Evolutionary conservation across 2,113 vertebrate species (phyloP).

Genomic region (Regulus satrapa): DNA sequence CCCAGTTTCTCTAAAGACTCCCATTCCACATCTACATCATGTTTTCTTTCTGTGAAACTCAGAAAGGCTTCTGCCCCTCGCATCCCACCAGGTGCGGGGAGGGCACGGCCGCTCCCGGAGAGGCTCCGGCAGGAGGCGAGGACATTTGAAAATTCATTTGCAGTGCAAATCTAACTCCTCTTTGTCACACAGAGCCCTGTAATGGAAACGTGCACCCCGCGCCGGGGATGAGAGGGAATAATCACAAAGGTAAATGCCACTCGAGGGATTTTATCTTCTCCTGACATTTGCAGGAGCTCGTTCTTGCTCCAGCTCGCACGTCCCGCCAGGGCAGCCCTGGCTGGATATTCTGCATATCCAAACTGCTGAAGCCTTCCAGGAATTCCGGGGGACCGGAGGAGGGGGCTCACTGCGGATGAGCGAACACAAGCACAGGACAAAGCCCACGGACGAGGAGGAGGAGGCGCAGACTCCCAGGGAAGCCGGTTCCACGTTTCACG

Average conservation of each 20-base stretch:
- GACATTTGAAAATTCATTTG: not conserved
- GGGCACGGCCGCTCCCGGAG: fast-evolving
- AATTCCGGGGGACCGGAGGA: fast-evolving
- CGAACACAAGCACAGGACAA: not conserved
- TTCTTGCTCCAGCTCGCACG: not conserved
- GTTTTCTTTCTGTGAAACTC: no score
- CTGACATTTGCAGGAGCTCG: not conserved
- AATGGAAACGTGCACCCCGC: not conserved
- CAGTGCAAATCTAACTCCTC: not conserved
- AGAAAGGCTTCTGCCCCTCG: no score
- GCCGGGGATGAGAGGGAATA: not conserved
- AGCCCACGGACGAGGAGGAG: not conserved
- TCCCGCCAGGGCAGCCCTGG: not conserved
- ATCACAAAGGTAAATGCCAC: constrained; percentile 38
- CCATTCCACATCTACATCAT: no score
- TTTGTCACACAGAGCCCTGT: fast-evolving
- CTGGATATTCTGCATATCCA: not conserved
- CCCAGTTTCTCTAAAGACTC: no score
- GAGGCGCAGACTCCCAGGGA: not conserved
- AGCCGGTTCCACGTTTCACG: fast-evolving
- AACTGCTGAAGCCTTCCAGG: not conserved
- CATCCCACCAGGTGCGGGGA: no score
- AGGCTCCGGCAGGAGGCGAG: fast-evolving
- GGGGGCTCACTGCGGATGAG: not conserved
- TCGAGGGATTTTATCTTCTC: not conserved